phyloP scores from a whole-genome alignment of 2,888 invertebrate genomes.

The Tuberolachnus salignus region DNA sequence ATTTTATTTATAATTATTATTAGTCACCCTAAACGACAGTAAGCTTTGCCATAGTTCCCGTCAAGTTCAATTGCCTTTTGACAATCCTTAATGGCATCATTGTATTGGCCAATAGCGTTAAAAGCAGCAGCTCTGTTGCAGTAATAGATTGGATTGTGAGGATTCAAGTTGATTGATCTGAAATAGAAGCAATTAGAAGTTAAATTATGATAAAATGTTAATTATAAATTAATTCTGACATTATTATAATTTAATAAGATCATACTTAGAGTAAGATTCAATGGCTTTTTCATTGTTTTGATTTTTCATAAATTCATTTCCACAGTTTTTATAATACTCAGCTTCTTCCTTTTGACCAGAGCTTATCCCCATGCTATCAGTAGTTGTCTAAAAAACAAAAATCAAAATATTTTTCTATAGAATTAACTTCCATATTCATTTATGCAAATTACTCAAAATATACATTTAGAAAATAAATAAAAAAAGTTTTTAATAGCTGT shows the following conservation, averaged over 20 bases:
- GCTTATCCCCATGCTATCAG: constrained; percentile 16
- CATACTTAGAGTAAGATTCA: constrained; percentile 75
- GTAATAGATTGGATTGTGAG: constrained; percentile 90
- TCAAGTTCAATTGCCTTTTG: constrained; percentile 86
- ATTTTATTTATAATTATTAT: not conserved
- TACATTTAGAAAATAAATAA: not conserved
- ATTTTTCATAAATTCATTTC: constrained; percentile 86
- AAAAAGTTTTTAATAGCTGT: too few species aligned
- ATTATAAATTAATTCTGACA: not conserved
- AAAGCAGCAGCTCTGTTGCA: constrained; percentile 97
- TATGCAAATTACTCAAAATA: too few species aligned
- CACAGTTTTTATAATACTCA: constrained; percentile 85
- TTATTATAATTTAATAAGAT: constrained; percentile 12
- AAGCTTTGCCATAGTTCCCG: constrained; percentile 92
- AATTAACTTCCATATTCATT: not conserved
- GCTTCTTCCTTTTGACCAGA: constrained; percentile 68
- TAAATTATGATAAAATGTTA: not conserved
- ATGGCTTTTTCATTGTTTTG: constrained; percentile 82
- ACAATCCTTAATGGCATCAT: constrained; percentile 87
- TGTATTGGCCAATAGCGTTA: constrained; percentile 84
- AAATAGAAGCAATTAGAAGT: constrained; percentile 60
- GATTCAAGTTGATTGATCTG: constrained; percentile 86
- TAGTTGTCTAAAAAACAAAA: not conserved
- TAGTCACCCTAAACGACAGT: constrained; percentile 81
- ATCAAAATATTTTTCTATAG: not conserved